phyloP scores from a whole-genome alignment of 2,888 invertebrate genomes.

The Sinhomidia bicolor region DNA sequence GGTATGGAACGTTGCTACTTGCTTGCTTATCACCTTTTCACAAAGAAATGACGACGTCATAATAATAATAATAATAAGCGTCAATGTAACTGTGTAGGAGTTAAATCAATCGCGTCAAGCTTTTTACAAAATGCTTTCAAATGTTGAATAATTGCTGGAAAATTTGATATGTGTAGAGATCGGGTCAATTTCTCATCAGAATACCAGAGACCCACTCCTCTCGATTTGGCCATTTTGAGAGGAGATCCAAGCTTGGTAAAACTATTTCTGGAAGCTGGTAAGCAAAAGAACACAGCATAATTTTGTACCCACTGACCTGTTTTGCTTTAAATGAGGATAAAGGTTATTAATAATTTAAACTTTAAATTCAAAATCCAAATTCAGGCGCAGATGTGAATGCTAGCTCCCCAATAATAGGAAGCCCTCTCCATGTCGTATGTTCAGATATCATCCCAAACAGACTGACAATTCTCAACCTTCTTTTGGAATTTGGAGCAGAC shows the following conservation, averaged over 20 bases:
- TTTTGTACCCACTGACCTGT: neutral
- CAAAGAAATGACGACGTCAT: neutral
- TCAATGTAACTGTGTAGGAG: constrained; percentile 11
- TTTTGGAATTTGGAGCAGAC: constrained; percentile 88
- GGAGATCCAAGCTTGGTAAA: constrained; percentile 89
- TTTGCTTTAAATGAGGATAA: neutral
- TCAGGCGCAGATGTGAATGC: constrained; percentile 90
- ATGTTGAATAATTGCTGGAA: neutral
- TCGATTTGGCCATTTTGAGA: constrained; percentile 92
- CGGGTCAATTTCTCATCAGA: constrained; percentile 87
- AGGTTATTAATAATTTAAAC: neutral
- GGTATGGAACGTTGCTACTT: constrained; percentile 54
- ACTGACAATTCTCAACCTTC: constrained; percentile 84
- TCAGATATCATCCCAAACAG: constrained; percentile 89
- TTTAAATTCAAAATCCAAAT: too few species aligned
- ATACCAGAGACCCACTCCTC: constrained; percentile 88
- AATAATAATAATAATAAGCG: too few species aligned
- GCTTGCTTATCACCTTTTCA: neutral
- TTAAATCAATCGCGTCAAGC: neutral
- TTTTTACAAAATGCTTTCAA: neutral
- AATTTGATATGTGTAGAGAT: constrained; percentile 83
- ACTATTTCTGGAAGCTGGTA: constrained; percentile 88
- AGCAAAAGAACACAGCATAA: too few species aligned
- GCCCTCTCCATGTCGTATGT: constrained; percentile 91
- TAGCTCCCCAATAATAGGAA: constrained; percentile 90